Conservation (phyloP, 2,888 invertebrate genomes). For the Phaedon cochleariae region DNA sequence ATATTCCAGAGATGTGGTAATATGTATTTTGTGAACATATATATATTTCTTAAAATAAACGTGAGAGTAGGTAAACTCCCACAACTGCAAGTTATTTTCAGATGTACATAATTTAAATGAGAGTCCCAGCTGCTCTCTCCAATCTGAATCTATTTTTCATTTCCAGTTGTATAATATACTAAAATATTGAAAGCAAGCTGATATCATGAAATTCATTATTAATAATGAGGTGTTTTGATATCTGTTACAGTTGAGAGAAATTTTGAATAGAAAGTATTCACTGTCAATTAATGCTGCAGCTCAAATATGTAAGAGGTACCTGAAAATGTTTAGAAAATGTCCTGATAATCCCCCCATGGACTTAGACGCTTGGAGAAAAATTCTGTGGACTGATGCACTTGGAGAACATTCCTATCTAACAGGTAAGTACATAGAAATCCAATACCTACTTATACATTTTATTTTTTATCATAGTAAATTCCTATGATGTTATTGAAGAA, state of each 20-base stretch:
- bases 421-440: no score
- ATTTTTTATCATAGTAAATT: no score
- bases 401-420: conserved; percentile 77
- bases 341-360: conserved; percentile 79
- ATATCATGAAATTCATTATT: no score
- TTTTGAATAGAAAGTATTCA: conserved; percentile 71
- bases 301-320: conserved; percentile 73
- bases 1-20: background rate
- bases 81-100: background rate
- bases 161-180: no score
- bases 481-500: no score
- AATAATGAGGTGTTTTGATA: background rate
- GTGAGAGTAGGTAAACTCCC: background rate
- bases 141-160: background rate
- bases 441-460: no score
- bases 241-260: conserved; percentile 64
- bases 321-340: conserved; percentile 80
- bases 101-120: no score
- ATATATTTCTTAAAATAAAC: background rate
- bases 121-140: background rate
- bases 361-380: conserved; percentile 80
- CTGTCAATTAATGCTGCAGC: conserved; percentile 72
- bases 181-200: no score
- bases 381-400: conserved; percentile 80
- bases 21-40: background rate